Evolutionary conservation across 2,888 invertebrate species (phyloP).

Genomic region (Himalopsyche tibetana): DNA sequence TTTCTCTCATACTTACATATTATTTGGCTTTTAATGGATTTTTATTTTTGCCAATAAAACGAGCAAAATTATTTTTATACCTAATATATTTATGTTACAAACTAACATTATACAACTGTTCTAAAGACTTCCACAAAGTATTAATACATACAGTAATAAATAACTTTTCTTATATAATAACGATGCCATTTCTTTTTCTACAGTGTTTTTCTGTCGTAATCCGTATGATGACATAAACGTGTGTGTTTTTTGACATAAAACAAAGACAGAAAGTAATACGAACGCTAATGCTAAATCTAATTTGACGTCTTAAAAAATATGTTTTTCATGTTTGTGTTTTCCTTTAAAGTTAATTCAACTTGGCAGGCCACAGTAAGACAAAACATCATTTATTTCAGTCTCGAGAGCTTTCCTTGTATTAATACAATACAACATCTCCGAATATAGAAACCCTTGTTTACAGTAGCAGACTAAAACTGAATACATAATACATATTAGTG

Average conservation of each 20-base stretch:
- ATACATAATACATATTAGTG: constrained; percentile 36
- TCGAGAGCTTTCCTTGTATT: constrained; percentile 35
- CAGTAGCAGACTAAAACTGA: constrained; percentile 11
- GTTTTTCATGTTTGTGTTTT: neutral
- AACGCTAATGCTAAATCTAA: neutral
- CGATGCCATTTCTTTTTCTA: no score
- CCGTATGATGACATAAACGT: neutral
- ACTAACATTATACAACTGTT: no score
- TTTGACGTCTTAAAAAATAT: constrained; percentile 10
- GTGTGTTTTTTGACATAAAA: neutral
- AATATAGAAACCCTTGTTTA: constrained; percentile 37
- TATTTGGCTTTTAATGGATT: no score
- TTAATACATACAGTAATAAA: no score
- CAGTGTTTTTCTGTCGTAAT: no score
- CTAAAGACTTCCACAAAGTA: no score
- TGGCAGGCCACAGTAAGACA: neutral
- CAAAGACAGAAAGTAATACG: neutral
- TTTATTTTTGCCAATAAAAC: no score
- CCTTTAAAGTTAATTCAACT: neutral
- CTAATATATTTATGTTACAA: no score
- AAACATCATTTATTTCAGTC: constrained; percentile 40
- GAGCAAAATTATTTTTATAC: no score
- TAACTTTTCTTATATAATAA: no score
- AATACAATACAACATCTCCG: constrained; percentile 8
- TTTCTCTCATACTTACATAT: no score